Evolutionary conservation across 2,888 invertebrate species (phyloP).

Genomic region (Latheticus oryzae): DNA sequence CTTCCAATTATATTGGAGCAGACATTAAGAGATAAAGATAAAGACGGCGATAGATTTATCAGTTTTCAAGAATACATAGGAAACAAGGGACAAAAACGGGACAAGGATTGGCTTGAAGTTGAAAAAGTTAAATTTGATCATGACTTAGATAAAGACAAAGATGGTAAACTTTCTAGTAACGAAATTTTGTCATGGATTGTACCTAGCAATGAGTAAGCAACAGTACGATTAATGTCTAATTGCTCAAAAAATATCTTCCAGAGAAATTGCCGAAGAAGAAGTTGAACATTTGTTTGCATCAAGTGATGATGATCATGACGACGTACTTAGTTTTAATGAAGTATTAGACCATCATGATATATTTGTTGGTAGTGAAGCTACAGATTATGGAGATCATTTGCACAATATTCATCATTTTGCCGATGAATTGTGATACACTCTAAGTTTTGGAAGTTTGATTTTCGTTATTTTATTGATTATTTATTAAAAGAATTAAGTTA

Average conservation of each 20-base stretch:
- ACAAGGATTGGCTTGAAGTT: slow-evolving; percentile 77
- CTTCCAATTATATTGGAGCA: slow-evolving; percentile 81
- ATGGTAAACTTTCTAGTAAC: slow-evolving; percentile 80
- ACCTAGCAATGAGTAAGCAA: slow-evolving; percentile 87
- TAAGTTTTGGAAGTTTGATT: slow-evolving; percentile 1
- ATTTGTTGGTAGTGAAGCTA: slow-evolving; percentile 94
- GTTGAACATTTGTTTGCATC: slow-evolving; percentile 89
- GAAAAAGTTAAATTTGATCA: slow-evolving; percentile 88
- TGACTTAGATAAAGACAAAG: slow-evolving; percentile 85
- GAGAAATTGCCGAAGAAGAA: slow-evolving; percentile 90
- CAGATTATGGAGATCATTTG: slow-evolving; percentile 88
- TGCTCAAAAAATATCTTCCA: slow-evolving; percentile 56
- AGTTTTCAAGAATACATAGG: slow-evolving; percentile 88
- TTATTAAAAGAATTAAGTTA: slow-evolving; percentile 6
- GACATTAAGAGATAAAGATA: slow-evolving; percentile 88
- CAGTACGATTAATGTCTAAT: background rate
- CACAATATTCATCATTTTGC: slow-evolving; percentile 81
- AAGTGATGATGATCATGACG: slow-evolving; percentile 88
- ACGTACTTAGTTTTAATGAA: slow-evolving; percentile 82
- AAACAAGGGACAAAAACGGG: slow-evolving; percentile 75
- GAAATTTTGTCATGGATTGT: slow-evolving; percentile 93
- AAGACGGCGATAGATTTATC: slow-evolving; percentile 84
- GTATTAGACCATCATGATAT: slow-evolving; percentile 85
- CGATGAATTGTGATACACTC: slow-evolving; percentile 78
- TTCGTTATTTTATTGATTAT: background rate